These are phyloP conservation scores for Girardinichthys multiradiatus DNA, from an alignment of 2,113 vertebrate species.

Conservation along the genomic window DNA sequence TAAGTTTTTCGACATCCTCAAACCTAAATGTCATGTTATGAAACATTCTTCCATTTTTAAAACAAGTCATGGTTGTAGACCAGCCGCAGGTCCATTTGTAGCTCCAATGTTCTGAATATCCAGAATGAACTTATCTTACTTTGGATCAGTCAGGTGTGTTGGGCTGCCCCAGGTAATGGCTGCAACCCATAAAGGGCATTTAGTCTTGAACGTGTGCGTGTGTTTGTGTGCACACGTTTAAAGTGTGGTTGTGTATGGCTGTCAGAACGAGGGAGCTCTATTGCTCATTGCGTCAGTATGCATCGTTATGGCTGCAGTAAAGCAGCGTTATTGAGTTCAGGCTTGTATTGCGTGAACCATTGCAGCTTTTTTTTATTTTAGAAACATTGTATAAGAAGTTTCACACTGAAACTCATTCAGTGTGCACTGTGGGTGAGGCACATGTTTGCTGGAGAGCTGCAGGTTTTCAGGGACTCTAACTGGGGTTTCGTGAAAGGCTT, in stretches of 20 bases:
- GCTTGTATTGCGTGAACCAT: slow-evolving; percentile 74
- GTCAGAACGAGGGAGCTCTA: slow-evolving; percentile 70
- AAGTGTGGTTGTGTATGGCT: slow-evolving; percentile 80
- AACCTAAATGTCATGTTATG: slow-evolving; percentile 63
- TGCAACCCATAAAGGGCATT: slow-evolving; percentile 57
- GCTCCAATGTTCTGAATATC: slow-evolving; percentile 30
- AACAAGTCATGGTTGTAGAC: slow-evolving; percentile 36
- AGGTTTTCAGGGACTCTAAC: slow-evolving; percentile 77
- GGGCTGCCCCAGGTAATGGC: slow-evolving; percentile 56
- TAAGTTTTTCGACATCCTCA: slow-evolving; percentile 39
- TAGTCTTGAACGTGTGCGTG: slow-evolving; percentile 47
- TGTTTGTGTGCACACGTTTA: slow-evolving; percentile 54
- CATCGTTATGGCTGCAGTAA: slow-evolving; percentile 71
- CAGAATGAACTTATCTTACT: slow-evolving; percentile 47
- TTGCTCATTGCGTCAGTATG: slow-evolving; percentile 68
- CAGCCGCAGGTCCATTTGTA: slow-evolving; percentile 18
- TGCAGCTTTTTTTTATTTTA: slow-evolving; percentile 44
- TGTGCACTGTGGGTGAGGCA: slow-evolving; percentile 77
- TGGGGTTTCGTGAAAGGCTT: slow-evolving; percentile 89
- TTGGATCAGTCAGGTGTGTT: slow-evolving; percentile 55
- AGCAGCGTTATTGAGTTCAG: slow-evolving; percentile 68
- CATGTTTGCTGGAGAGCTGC: slow-evolving; percentile 73
- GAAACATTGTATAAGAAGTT: slow-evolving; percentile 35
- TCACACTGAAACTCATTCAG: slow-evolving; percentile 56
- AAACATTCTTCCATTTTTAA: slow-evolving; percentile 48